Evolutionary conservation across 2,888 invertebrate species (phyloP).

Genomic region (Parnassius smintheus): DNA sequence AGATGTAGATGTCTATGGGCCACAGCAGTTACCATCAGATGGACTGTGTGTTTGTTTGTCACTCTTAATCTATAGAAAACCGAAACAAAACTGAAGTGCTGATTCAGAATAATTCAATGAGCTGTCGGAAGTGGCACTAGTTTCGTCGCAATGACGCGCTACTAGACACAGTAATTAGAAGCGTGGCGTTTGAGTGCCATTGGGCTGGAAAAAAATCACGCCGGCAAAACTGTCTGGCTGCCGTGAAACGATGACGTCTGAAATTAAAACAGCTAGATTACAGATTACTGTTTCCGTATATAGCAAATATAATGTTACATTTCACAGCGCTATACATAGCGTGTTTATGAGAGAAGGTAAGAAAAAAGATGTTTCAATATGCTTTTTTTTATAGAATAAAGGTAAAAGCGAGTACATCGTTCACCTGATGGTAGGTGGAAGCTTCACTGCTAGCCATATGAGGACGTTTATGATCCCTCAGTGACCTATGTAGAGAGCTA

Average conservation of each 20-base stretch:
- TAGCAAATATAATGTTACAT: conserved; percentile 7
- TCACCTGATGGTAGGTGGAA: no score
- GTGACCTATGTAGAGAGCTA: no score
- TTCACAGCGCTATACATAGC: neutral
- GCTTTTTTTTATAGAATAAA: no score
- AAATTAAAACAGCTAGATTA: conserved; percentile 18
- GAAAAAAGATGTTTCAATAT: neutral
- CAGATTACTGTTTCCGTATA: neutral
- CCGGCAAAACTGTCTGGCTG: conserved; percentile 19
- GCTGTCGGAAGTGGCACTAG: conserved; percentile 14
- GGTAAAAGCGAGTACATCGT: no score
- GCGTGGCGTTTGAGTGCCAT: conserved; percentile 18
- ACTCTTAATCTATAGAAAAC: no score
- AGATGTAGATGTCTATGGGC: no score
- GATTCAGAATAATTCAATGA: conserved; percentile 9
- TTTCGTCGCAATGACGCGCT: conserved; percentile 1
- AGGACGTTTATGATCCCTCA: no score
- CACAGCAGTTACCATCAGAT: no score
- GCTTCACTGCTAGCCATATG: no score
- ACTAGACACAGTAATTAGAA: conserved; percentile 23
- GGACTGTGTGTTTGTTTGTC: no score
- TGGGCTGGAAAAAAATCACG: conserved; percentile 22
- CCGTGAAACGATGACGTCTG: conserved; percentile 12
- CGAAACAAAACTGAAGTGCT: neutral
- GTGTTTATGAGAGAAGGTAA: neutral